Evolutionary conservation across 2,888 invertebrate species (phyloP), one percentile per base, ranked within the genome.

Genomic region (Tetheella fluctuosa): DNA sequence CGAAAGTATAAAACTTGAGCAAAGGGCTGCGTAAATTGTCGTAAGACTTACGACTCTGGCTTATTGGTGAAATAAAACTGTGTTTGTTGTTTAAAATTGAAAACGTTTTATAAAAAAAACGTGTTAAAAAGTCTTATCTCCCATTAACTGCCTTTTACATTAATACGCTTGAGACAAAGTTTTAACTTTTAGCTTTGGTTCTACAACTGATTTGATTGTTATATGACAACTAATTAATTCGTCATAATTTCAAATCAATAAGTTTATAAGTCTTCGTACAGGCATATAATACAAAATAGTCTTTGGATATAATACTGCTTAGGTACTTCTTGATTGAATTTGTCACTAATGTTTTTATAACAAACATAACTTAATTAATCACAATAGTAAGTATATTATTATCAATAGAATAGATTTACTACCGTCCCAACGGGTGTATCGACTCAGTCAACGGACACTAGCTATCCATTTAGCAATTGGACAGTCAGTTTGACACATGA

Each of bases 401-500:
- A 73, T 68, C 68, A 71, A 70, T 68, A 68, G 64, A 73, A 67
- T 72, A 67, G 79, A 80, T 83, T 81, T 80, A 81, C 75, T 67
- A 68, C 66, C 62, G 71, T 81, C 83, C 85, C 84, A 64, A 64
- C 70, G 81, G 81, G 73, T 74, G 70, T 72, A 74, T 77, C 72
- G 78, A 70, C 73, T 76, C 72, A 74, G 62, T 76, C 63, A 71
- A 64, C 73, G 77, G 82, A 79, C 82, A 79, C 76, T 64, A 71
- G 74, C 86, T 74, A 84, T 85, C 83, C 80, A 82, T 86, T 85
- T 76, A 77, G 68, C 84, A 84, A 76, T 81, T 72, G 81, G 80
- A 84, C 81, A 77, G 83, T 79, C 82, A 77, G 79, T 83, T 81
- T 83, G 86, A 85, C 85, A 80, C 71, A 76, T 80, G 83, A 79